Base-by-base conservation (phyloP, 2,797 vertebrate genomes). In the Valencia hispanica region DNA sequence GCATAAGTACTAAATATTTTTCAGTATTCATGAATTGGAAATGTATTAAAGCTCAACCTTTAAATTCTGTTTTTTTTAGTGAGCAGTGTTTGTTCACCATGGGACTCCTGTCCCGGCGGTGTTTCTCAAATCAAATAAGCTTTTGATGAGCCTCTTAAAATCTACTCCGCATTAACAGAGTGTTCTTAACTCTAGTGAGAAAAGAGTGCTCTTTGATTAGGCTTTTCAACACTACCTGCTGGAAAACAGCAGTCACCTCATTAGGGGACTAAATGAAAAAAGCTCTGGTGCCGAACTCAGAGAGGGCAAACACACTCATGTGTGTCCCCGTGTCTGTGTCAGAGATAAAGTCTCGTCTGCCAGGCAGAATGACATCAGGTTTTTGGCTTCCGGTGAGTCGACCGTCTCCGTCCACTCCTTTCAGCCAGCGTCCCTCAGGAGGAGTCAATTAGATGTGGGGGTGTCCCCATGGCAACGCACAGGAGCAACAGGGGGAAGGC, bases 391-490 rank as follows among this genome's bases (percentile, higher is more conserved):
- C 73, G 77, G 84, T 88, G 82, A 93, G 82, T 88, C 53, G 74
- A 86, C 83, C 48, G 70, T 79, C 70, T 86, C 73, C 8, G 32
- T 76, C 39, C 68, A n/a, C 53, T 82, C 68, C 69, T 74, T 86
- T 90, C 86, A 80, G 66, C 75, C 80, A 36, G 68, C 51, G 32
- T 80, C 47, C 72, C 82, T 84, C 77, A 79, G 85, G 65, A 77
- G 78, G 86, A 93, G 88, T 92, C 88, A 86, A 89, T 94, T 90
- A 91, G 87, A 88, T 91, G 84, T 90, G 86, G 85, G 86, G 89
- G 79, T 30, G 84, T 93, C 45, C 15, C 90, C 90, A 94, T 94
- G 87, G 92, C 88, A 95, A 95, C 93, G 25, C 75, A 85, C 79
- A 59, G 85, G 87, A 80, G 88, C 88, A 84, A 87, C 73, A 87